phyloP scores from a whole-genome alignment of 2,888 invertebrate species.

The Congeria kusceri region DNA sequence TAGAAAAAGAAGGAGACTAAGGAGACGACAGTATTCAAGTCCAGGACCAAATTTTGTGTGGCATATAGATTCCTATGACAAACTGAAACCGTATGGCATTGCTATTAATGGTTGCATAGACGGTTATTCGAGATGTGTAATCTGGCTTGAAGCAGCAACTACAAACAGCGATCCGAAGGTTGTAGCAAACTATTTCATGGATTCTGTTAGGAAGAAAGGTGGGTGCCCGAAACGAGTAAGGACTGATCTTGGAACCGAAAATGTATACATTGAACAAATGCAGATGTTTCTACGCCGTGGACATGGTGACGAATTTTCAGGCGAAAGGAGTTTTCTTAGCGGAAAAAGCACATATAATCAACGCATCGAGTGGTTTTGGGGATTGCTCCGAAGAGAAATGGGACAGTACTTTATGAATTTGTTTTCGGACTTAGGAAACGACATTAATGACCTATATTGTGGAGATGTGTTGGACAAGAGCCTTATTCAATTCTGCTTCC shows the following conservation, averaged over 20 bases:
- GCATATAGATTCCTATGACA: conserved; percentile 60
- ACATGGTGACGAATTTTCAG: conserved; percentile 17
- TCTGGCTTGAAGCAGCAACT: conserved; percentile 53
- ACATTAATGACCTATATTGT: conserved; percentile 15
- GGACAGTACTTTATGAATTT: conserved; percentile 22
- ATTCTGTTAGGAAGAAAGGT: conserved; percentile 27
- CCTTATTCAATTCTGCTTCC: conserved; percentile 27
- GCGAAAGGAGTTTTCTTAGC: conserved; percentile 31
- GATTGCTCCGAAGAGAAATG: conserved; percentile 15
- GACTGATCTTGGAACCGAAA: conserved; percentile 57
- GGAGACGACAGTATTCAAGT: conserved; percentile 37
- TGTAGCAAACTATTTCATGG: conserved; percentile 43
- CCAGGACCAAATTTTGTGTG: conserved; percentile 56
- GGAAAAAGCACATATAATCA: conserved; percentile 25
- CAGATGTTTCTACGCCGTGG: conserved; percentile 19
- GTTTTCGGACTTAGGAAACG: conserved; percentile 14
- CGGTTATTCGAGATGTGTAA: conserved; percentile 50
- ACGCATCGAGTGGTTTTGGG: conserved; percentile 13
- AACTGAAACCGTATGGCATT: conserved; percentile 55
- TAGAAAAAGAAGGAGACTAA: conserved; percentile 35
- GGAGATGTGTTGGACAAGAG: conserved; percentile 32
- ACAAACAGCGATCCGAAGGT: conserved; percentile 54
- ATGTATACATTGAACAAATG: conserved; percentile 25
- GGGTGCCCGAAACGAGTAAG: conserved; percentile 48
- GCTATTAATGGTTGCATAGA: conserved; percentile 57